Base-by-base conservation (phyloP, 2,797 vertebrate species). In the Carduelis carduelis region DNA sequence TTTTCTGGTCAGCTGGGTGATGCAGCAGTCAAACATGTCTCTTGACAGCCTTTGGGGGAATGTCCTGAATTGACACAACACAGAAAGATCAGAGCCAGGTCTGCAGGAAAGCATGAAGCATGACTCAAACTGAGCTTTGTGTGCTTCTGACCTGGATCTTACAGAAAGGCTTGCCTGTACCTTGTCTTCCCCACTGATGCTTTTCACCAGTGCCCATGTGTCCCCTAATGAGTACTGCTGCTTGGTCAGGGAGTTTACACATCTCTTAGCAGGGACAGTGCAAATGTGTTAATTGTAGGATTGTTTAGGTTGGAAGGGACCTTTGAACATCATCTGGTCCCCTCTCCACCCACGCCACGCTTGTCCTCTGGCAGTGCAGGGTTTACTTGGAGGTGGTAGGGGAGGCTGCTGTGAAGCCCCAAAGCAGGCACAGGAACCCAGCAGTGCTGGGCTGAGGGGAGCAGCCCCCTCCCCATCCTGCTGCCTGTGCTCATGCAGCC, bases 1-100 rank as follows among this genome's bases (percentile, higher is more conserved):
- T 96, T 92, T 87, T 89, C 91, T 85, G 34, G 61, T 81, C 76
- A 95, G 50, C 83, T 86, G 91, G 81, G 39, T 86, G 82, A 81
- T 61, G 72, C 65, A 91, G 90, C 68, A 80, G 10, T 72, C 81
- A 87, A 75, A 80, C 30, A 3, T 59, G 81, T 64, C 69, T 59
- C 49, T 80, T 91, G 89, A 39, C 3, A n/a, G 86, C 88, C 78
- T 92, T 94, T 87, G 71, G 71, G 91, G 65, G 46, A 83, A 87
- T 65, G 84, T 91, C 90, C 95, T 91, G 76, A 93, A 41, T 47
- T 92, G 95, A 68, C 93, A 91, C 76, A 71, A 47, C 41, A 34
- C 3, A 3, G 69, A 80, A 77, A 91, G 75, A 87, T 47, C 55
- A 87, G 61, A 61, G 39, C 52, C 43, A 53, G 39, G 65, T 80